These are phyloP conservation scores for Chaetodon trifascialis DNA, from an alignment of 2,113 vertebrate genomes.

Conservation along the genomic window DNA sequence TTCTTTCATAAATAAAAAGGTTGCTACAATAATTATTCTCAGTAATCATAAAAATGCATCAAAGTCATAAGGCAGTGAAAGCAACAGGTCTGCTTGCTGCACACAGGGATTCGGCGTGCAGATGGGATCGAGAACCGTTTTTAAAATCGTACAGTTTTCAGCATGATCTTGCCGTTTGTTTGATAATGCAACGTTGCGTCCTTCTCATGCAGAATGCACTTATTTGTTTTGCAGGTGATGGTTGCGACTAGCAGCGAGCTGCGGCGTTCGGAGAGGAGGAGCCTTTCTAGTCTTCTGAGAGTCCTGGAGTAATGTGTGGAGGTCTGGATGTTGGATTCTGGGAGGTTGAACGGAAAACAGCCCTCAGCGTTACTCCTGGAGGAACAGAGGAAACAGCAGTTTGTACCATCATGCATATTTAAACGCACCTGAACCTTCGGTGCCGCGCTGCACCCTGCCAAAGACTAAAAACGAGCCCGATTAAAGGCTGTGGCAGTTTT, in stretches of 20 bases:
- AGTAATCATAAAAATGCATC: constrained; percentile 79
- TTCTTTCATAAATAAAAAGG: constrained; percentile 90
- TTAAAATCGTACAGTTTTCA: constrained; percentile 72
- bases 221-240: constrained; percentile 81
- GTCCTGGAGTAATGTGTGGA: constrained; percentile 59
- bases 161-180: constrained; percentile 66
- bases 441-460: neutral
- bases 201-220: constrained; percentile 92
- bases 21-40: constrained; percentile 86
- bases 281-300: constrained; percentile 64
- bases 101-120: constrained; percentile 83
- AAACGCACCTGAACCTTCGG: constrained; percentile 1
- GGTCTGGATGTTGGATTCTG: constrained; percentile 77
- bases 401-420: constrained; percentile 53
- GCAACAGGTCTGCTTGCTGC: constrained; percentile 61
- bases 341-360: constrained; percentile 81
- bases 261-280: constrained; percentile 82
- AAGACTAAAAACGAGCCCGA: constrained; percentile 9
- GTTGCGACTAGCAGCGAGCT: constrained; percentile 88
- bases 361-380: constrained; percentile 90
- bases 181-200: constrained; percentile 85
- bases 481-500: constrained; percentile 4
- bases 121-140: constrained; percentile 85
- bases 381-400: constrained; percentile 64
- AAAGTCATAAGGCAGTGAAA: constrained; percentile 81